Evolutionary conservation across 2,888 invertebrate genomes (phyloP).

Genomic region (Campoplex nolae): DNA sequence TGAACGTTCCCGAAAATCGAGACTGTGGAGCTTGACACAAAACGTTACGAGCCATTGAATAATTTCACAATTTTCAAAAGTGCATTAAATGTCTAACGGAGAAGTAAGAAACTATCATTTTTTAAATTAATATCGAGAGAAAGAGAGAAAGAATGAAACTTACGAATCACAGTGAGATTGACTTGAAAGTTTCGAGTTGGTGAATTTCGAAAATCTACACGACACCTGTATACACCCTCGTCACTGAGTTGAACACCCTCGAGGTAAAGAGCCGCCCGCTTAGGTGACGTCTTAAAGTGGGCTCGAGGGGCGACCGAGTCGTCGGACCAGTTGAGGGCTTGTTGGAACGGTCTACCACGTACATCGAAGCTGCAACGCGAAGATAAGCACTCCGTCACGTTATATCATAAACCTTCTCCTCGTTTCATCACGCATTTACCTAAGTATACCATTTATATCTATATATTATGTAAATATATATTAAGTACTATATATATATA

Average conservation of each 20-base stretch:
- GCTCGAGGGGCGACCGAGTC: slow-evolving; percentile 85
- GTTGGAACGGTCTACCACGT: slow-evolving; percentile 85
- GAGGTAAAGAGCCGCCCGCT: slow-evolving; percentile 85
- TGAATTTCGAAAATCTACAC: slow-evolving; percentile 86
- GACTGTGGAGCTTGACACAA: no score
- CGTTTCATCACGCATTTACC: slow-evolving; percentile 37
- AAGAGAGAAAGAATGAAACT: slow-evolving; percentile 68
- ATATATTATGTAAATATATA: slow-evolving; percentile 16
- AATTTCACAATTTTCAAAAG: background rate
- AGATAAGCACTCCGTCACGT: slow-evolving; percentile 51
- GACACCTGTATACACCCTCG: slow-evolving; percentile 85
- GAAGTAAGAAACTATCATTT: no score
- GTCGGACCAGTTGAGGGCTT: slow-evolving; percentile 86
- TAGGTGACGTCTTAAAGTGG: slow-evolving; percentile 86
- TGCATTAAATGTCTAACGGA: background rate
- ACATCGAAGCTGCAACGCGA: slow-evolving; percentile 85
- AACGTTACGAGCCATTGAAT: no score
- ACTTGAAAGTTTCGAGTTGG: slow-evolving; percentile 86
- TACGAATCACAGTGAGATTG: slow-evolving; percentile 86
- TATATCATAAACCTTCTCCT: slow-evolving; percentile 45
- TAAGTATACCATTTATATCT: slow-evolving; percentile 45
- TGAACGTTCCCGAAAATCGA: no score
- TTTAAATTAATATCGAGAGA: no score
- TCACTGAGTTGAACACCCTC: slow-evolving; percentile 84
- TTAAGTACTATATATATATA: slow-evolving; percentile 5